A percentile compares a stretch with the other conserved stretches of the same genome.
Evolutionary conservation across 2,888 invertebrate species (phyloP).

Genomic region (Yponomeuta evonymella): DNA sequence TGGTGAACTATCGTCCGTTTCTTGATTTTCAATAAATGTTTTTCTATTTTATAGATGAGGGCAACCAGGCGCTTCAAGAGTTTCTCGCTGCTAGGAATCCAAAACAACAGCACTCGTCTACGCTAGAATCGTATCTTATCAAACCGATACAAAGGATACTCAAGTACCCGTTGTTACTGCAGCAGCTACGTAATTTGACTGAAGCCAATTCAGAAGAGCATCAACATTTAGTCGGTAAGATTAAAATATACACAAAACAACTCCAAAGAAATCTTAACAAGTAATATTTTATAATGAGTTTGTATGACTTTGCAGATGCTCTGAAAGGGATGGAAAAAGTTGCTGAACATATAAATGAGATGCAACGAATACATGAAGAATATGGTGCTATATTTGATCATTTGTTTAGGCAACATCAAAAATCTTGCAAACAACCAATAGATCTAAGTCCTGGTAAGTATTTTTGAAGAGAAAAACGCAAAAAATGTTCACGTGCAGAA

Average conservation of each 20-base stretch:
- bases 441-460: slow-evolving; percentile 89
- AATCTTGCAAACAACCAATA: slow-evolving; percentile 95
- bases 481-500: neutral
- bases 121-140: slow-evolving; percentile 97
- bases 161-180: slow-evolving; percentile 95
- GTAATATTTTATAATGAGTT: neutral
- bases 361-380: slow-evolving; percentile 99
- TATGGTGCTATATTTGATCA: slow-evolving; percentile 99
- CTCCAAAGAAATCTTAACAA: neutral
- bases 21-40: slow-evolving; percentile 8
- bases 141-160: slow-evolving; percentile 99
- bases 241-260: neutral
- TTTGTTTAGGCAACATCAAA: slow-evolving; percentile 95
- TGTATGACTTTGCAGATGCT: slow-evolving; percentile 81
- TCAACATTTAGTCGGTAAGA: slow-evolving; percentile 91
- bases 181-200: slow-evolving; percentile 95
- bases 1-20: neutral
- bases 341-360: slow-evolving; percentile 99
- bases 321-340: slow-evolving; percentile 98
- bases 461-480: neutral
- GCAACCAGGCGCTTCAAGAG: slow-evolving; percentile 96
- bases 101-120: slow-evolving; percentile 96
- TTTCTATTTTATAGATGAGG: slow-evolving; percentile 82
- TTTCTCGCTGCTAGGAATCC: slow-evolving; percentile 96
- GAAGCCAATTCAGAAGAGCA: slow-evolving; percentile 95